Conservation (phyloP, 2,888 invertebrate species). For the Orthosia gracilis region DNA sequence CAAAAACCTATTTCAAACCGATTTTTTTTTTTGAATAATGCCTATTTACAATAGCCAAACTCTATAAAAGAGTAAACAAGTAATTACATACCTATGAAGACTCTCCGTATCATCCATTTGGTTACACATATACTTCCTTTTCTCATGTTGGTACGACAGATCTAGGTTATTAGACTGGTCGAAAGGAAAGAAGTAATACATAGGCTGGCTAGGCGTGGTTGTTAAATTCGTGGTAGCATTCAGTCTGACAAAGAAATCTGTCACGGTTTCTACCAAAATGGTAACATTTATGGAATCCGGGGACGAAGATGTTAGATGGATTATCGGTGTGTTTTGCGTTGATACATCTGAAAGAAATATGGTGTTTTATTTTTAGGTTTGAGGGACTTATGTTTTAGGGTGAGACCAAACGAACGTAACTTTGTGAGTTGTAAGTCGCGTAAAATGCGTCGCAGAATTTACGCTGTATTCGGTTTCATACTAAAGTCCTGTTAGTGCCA, state of each 20-base stretch:
- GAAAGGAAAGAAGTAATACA: slow-evolving; percentile 91
- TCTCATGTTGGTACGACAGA: slow-evolving; percentile 74
- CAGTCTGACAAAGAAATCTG: slow-evolving; percentile 91
- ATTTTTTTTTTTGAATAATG: too few species aligned
- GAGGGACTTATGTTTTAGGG: neutral
- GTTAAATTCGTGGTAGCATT: slow-evolving; percentile 84
- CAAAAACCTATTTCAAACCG: too few species aligned
- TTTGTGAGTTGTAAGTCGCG: too few species aligned
- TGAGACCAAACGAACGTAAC: too few species aligned
- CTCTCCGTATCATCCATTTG: slow-evolving; percentile 74
- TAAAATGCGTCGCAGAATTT: too few species aligned
- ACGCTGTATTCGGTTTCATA: too few species aligned
- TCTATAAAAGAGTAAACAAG: neutral
- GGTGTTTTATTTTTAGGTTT: neutral
- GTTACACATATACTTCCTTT: slow-evolving; percentile 91
- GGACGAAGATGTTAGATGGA: slow-evolving; percentile 93
- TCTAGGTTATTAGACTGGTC: slow-evolving; percentile 79
- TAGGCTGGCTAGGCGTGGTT: slow-evolving; percentile 87
- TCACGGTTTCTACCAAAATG: slow-evolving; percentile 91
- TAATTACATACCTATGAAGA: slow-evolving; percentile 35
- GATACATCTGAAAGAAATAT: slow-evolving; percentile 79
- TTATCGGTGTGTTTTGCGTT: slow-evolving; percentile 90
- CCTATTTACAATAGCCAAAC: too few species aligned
- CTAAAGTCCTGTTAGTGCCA: too few species aligned
- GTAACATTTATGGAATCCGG: slow-evolving; percentile 90